Evolutionary conservation across 92 coral and sea anemone species (phyloP).

Genomic region (Porites lobata): DNA sequence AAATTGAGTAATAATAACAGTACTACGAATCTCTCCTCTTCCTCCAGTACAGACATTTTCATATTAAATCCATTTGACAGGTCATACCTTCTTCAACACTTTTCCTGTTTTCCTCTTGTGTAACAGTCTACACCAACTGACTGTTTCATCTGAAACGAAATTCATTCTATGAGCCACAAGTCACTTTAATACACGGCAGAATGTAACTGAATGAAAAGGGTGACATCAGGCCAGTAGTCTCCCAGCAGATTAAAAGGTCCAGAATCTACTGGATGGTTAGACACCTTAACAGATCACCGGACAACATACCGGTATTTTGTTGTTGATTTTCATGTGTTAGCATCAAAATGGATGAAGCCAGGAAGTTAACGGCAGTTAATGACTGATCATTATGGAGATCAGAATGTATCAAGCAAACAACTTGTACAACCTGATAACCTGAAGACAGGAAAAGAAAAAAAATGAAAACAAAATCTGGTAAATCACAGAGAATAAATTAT

Average conservation of each 20-base stretch:
- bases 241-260: too few species aligned
- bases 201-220: too few species aligned
- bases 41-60: neutral
- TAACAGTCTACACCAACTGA: constrained; percentile 59
- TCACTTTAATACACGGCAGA: too few species aligned
- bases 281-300: too few species aligned
- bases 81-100: constrained; percentile 65
- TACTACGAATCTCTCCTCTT: too few species aligned
- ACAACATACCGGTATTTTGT: constrained; percentile 7
- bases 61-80: neutral
- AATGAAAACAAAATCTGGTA: neutral
- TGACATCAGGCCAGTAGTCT: too few species aligned
- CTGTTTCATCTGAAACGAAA: constrained; percentile 37
- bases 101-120: constrained; percentile 79
- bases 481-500: neutral
- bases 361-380: constrained; percentile 57
- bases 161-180: neutral
- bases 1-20: too few species aligned
- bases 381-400: constrained; percentile 82
- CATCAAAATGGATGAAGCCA: constrained; percentile 71
- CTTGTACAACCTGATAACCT: constrained; percentile 80
- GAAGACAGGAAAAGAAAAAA: neutral
- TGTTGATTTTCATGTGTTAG: constrained; percentile 11
- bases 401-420: constrained; percentile 74
- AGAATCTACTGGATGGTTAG: too few species aligned